Conservation (phyloP, 2,113 vertebrate species). For the Phoenicopterus ruber region DNA sequence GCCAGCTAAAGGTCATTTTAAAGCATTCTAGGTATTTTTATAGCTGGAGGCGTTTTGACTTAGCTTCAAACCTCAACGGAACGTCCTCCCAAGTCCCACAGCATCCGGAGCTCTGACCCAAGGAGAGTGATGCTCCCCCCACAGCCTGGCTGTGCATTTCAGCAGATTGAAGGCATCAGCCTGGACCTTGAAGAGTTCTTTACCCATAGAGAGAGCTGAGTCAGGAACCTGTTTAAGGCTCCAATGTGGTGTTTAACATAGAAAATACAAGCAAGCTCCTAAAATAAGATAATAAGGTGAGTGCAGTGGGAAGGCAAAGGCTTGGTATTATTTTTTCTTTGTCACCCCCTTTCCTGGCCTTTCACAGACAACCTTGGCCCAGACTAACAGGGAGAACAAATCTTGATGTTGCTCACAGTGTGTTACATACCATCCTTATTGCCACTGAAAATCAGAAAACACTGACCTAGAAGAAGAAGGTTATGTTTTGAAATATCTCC, state of each 20-base stretch:
- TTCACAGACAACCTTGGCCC: neutral
- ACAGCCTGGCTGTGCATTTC: neutral
- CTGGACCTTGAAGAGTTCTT: neutral
- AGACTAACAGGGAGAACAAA: neutral
- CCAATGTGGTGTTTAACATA: neutral
- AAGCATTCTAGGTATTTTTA: neutral
- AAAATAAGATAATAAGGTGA: neutral
- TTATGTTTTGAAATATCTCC: neutral
- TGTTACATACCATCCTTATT: neutral
- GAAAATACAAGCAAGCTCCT: neutral
- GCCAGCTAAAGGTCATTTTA: neutral
- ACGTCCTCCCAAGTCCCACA: neutral
- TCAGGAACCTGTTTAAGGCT: neutral
- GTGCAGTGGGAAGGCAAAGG: neutral
- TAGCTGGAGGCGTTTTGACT: neutral
- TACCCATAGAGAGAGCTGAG: neutral
- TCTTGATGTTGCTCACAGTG: neutral
- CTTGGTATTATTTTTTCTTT: neutral
- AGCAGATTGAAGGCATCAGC: neutral
- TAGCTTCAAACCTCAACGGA: neutral
- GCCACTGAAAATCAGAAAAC: neutral
- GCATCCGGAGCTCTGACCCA: neutral
- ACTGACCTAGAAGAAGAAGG: neutral
- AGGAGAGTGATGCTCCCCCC: neutral
- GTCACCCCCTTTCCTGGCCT: neutral